Evolutionary conservation across 2,888 invertebrate species (phyloP).

Genomic region (Itoplectis maculator): DNA sequence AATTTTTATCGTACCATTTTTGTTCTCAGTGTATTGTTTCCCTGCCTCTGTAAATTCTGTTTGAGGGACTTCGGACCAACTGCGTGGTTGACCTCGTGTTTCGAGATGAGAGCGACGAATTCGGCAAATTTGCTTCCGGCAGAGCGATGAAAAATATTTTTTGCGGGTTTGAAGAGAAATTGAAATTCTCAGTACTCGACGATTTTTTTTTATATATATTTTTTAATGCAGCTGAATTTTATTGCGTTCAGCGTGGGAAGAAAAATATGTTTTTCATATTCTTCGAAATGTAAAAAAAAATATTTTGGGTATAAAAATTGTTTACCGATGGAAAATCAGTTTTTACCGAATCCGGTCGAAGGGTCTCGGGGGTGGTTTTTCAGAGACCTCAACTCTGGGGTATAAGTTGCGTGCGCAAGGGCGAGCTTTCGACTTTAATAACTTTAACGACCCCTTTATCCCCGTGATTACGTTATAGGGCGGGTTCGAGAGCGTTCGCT

Average conservation of each 20-base stretch:
- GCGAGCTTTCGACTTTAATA: constrained; percentile 70
- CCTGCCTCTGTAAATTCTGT: neutral
- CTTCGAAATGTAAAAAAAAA: too few relatives aligned
- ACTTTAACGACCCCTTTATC: constrained; percentile 68
- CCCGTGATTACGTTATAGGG: constrained; percentile 67
- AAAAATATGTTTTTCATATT: too few relatives aligned
- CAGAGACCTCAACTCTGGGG: constrained; percentile 25
- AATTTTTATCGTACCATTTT: neutral
- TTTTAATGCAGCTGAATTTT: too few relatives aligned
- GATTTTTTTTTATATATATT: too few relatives aligned
- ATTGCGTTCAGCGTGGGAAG: too few relatives aligned
- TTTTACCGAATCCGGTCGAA: neutral
- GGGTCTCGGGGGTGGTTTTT: constrained; percentile 50
- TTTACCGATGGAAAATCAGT: neutral
- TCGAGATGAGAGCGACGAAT: too few relatives aligned
- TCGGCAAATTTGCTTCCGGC: too few relatives aligned
- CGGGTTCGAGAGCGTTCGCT: constrained; percentile 61
- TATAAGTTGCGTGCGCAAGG: constrained; percentile 69
- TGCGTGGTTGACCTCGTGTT: too few relatives aligned
- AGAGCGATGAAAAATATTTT: too few relatives aligned
- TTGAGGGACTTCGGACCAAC: too few relatives aligned
- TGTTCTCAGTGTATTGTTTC: neutral
- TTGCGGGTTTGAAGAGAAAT: too few relatives aligned
- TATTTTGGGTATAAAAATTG: neutral
- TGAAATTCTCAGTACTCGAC: too few relatives aligned